Percentiles rank a stretch among this genome's conserved stretches.
Evolutionary conservation across 2,888 invertebrate species (phyloP).

Genomic region (Crematogaster levior): DNA sequence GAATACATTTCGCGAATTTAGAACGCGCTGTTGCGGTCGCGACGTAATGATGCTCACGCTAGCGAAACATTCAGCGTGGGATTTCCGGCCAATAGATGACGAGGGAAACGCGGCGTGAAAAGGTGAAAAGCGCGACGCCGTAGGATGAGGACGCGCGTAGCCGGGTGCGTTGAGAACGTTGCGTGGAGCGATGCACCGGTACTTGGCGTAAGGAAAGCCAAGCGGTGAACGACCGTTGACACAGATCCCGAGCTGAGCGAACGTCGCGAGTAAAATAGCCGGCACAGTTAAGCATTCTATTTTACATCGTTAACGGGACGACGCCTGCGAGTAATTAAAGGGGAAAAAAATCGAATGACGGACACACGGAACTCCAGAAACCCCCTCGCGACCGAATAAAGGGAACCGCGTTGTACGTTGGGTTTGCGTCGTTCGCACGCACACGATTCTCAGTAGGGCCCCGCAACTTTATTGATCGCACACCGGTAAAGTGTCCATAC

Average conservation of each 20-base stretch:
- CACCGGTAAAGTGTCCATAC: conserved; percentile 50
- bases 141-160: conserved; percentile 32
- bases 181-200: conserved; percentile 49
- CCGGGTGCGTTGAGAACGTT: conserved; percentile 29
- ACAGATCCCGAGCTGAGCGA: conserved; percentile 41
- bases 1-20: conserved; percentile 9
- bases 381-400: neutral
- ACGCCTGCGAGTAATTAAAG: conserved; percentile 8
- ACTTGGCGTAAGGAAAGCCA: conserved; percentile 52
- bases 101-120: conserved; percentile 32
- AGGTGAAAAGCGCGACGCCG: conserved; percentile 37
- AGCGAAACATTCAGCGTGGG: conserved; percentile 29
- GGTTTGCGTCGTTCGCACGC: conserved; percentile 41
- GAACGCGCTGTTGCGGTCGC: conserved; percentile 8
- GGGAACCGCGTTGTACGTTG: neutral
- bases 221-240: conserved; percentile 55
- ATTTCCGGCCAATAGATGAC: conserved; percentile 8
- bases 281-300: conserved; percentile 8
- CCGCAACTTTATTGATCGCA: conserved; percentile 68
- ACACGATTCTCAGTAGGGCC: conserved; percentile 61
- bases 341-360: neutral
- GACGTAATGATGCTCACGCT: neutral
- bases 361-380: neutral
- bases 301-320: conserved; percentile 5
- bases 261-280: conserved; percentile 29